Evolutionary conservation across 2,113 vertebrate species (phyloP).

Genomic region (Oncorhynchus clarkii): DNA sequence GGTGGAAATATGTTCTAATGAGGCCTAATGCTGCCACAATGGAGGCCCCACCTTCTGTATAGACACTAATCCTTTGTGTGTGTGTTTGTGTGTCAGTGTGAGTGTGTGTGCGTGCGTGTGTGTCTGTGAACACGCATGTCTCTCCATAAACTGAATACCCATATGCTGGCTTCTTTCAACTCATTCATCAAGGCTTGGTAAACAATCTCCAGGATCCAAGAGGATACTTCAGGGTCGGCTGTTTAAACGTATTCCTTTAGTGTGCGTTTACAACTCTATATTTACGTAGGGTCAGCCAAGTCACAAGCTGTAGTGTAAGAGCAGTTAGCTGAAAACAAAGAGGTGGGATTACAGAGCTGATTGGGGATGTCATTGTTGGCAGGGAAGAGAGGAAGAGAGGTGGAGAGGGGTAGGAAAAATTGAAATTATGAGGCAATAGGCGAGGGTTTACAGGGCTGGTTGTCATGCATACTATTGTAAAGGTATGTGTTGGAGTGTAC

Average conservation of each 20-base stretch:
- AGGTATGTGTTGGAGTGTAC: not conserved
- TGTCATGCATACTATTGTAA: constrained; percentile 24
- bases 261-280: constrained; percentile 36
- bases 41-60: constrained; percentile 49
- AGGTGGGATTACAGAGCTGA: constrained; percentile 20
- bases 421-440: constrained; percentile 5
- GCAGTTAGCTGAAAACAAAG: constrained; percentile 29
- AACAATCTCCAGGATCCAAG: constrained; percentile 44
- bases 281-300: constrained; percentile 20
- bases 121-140: not conserved
- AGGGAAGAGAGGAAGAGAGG: constrained; percentile 2
- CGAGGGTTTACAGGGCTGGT: constrained; percentile 6
- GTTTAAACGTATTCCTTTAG: constrained; percentile 56
- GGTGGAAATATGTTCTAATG: constrained; percentile 60
- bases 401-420: not conserved
- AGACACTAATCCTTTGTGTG: constrained; percentile 51
- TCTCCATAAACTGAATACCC: constrained; percentile 43
- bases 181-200: constrained; percentile 63
- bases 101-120: constrained; percentile 5
- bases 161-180: constrained; percentile 63
- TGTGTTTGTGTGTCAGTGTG: constrained; percentile 17
- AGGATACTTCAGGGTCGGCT: constrained; percentile 53
- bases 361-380: constrained; percentile 22
- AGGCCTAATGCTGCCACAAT: constrained; percentile 60
- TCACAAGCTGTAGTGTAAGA: constrained; percentile 23